These are phyloP conservation scores for Sepioteuthis lessoniana DNA, from an alignment of 2,888 invertebrate species.

Conservation along the genomic window DNA sequence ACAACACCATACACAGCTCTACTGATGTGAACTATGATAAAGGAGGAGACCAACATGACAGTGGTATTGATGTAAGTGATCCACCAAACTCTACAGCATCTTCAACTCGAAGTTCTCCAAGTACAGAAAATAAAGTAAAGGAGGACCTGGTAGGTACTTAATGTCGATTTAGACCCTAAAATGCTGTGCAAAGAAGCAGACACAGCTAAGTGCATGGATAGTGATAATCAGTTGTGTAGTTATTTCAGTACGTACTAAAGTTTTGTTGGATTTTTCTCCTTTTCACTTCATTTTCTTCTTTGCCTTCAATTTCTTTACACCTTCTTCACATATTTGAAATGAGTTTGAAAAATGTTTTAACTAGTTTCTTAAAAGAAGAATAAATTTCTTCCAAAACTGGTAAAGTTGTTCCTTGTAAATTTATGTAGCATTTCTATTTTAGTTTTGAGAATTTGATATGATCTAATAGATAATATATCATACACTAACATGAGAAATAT, in stretches of 20 bases:
- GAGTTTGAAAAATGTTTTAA: too few species aligned
- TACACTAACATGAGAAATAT: too few species aligned
- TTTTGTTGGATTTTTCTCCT: background rate
- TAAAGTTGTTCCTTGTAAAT: too few species aligned
- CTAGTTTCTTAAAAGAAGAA: too few species aligned
- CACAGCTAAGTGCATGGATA: constrained; percentile 48
- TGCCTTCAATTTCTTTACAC: too few species aligned
- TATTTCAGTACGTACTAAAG: constrained; percentile 15
- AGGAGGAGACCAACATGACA: constrained; percentile 74
- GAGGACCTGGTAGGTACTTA: constrained; percentile 54
- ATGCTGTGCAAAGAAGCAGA: constrained; percentile 41
- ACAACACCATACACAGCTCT: constrained; percentile 50
- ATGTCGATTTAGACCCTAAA: constrained; percentile 42
- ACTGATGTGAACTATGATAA: constrained; percentile 71
- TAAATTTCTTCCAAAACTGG: too few species aligned
- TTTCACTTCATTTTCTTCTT: background rate
- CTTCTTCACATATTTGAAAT: background rate
- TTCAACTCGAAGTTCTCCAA: constrained; percentile 77
- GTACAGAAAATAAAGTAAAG: constrained; percentile 70
- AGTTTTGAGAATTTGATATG: too few species aligned
- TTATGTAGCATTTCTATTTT: too few species aligned
- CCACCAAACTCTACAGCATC: constrained; percentile 77
- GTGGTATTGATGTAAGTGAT: constrained; percentile 78
- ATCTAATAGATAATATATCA: too few species aligned
- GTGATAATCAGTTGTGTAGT: constrained; percentile 1